Conservation (phyloP, 37 sponge, comb jelly and placozoan genomes). For the Axinella damicornis region DNA sequence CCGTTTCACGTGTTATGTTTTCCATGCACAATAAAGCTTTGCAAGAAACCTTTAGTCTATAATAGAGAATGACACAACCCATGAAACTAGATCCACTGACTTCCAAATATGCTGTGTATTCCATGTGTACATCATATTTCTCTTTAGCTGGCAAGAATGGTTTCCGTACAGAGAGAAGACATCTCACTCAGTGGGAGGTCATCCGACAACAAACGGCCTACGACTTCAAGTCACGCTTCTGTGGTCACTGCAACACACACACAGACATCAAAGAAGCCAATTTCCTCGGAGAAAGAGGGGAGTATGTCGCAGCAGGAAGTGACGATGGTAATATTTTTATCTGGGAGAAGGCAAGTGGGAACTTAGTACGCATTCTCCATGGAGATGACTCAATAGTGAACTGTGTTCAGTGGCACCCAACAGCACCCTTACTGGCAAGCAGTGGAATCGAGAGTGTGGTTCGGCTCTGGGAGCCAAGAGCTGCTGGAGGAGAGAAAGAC, state of each 20-base stretch:
- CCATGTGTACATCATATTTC: too few species aligned
- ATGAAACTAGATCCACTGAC: too few species aligned
- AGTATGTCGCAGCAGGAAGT: slow-evolving; percentile 93
- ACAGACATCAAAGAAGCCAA: slow-evolving; percentile 99
- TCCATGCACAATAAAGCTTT: too few species aligned
- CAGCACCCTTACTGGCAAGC: slow-evolving; percentile 63
- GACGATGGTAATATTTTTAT: slow-evolving; percentile 94
- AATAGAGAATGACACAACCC: too few species aligned
- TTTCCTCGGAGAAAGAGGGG: slow-evolving; percentile 86
- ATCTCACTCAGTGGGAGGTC: slow-evolving; percentile 33
- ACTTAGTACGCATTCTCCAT: slow-evolving; percentile 70
- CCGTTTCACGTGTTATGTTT: too few species aligned
- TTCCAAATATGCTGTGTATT: too few species aligned
- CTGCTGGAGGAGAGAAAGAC: neutral
- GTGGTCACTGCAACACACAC: slow-evolving; percentile 91
- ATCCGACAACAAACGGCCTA: slow-evolving; percentile 5
- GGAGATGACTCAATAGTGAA: slow-evolving; percentile 90
- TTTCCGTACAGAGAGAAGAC: neutral
- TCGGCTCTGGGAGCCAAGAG: slow-evolving; percentile 78
- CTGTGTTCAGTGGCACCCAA: slow-evolving; percentile 93
- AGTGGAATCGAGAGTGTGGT: slow-evolving; percentile 92
- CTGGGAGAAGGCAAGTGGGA: slow-evolving; percentile 85
- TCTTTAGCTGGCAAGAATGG: slow-evolving; percentile 28
- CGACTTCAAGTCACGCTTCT: slow-evolving; percentile 82
- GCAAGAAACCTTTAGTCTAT: too few species aligned